phyloP scores from a whole-genome alignment of 64 coral and sea anemone species.

The Platygyra sinensis region DNA sequence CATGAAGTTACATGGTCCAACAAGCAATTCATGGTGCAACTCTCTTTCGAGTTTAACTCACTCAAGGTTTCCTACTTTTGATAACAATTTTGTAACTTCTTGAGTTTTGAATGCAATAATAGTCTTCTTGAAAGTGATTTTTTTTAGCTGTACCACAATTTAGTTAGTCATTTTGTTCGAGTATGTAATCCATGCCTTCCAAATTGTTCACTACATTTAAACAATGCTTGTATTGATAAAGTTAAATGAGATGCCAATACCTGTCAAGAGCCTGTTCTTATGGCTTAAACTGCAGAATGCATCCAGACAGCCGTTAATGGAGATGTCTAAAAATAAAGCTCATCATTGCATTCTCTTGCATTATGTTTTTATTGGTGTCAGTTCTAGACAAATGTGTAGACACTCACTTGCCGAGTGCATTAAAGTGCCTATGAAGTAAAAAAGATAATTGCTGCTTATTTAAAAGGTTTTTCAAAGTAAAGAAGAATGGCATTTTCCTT shows the following conservation, averaged over 20 bases:
- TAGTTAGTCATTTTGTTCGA: too few species aligned
- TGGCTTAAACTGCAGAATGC: not conserved
- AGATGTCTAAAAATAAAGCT: slow-evolving; percentile 17
- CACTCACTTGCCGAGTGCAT: too few species aligned
- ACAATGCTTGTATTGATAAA: not conserved
- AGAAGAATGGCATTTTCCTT: too few species aligned
- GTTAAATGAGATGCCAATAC: not conserved
- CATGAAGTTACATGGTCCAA: too few species aligned
- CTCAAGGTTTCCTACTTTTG: not conserved
- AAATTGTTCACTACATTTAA: too few species aligned
- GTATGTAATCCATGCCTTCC: too few species aligned
- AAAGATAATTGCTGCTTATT: not conserved
- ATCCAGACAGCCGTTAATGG: not conserved
- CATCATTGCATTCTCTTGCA: slow-evolving; percentile 2
- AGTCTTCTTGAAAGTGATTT: too few species aligned
- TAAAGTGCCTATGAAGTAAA: not conserved
- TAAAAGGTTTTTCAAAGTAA: too few species aligned
- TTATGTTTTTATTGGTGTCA: not conserved
- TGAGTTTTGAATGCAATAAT: not conserved
- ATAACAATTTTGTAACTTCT: not conserved
- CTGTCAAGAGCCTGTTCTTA: not conserved
- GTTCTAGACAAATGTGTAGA: not conserved
- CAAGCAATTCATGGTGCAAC: too few species aligned
- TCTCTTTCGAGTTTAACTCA: too few species aligned
- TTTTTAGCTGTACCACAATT: too few species aligned